Percentiles rank a stretch among this genome's conserved stretches.
These are phyloP conservation scores for Pomphorhynchus laevis DNA, from an alignment of 1,140 invertebrate genomes.

Conservation along the genomic window DNA sequence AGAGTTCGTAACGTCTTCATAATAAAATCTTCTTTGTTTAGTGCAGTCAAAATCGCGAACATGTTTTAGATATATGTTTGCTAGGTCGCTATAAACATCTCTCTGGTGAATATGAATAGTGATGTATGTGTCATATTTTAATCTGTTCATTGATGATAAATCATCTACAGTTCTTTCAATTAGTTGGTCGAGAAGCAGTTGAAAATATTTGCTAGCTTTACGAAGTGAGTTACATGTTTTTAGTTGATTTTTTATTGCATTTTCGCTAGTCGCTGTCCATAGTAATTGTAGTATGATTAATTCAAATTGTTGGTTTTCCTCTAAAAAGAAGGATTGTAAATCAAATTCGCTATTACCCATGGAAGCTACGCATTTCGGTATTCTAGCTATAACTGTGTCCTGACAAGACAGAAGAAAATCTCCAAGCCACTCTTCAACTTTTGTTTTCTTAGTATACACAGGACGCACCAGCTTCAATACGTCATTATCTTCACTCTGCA, in stretches of 20 bases:
- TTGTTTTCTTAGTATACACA: too few relatives aligned
- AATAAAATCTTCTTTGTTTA: slow-evolving; percentile 76
- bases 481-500: too few relatives aligned
- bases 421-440: slow-evolving; percentile 10
- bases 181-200: slow-evolving; percentile 60
- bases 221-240: slow-evolving; percentile 80
- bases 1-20: slow-evolving; percentile 63
- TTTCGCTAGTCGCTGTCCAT: slow-evolving; percentile 64
- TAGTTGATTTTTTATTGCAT: slow-evolving; percentile 43
- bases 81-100: slow-evolving; percentile 61
- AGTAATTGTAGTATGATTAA: slow-evolving; percentile 72
- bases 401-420: background rate
- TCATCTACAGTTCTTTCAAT: slow-evolving; percentile 77
- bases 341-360: background rate
- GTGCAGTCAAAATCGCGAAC: slow-evolving; percentile 74
- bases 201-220: slow-evolving; percentile 62
- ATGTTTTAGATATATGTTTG: slow-evolving; percentile 22
- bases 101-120: slow-evolving; percentile 84
- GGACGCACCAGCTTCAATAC: too few relatives aligned
- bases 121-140: slow-evolving; percentile 73
- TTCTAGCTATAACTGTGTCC: background rate
- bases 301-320: slow-evolving; percentile 28
- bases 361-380: background rate
- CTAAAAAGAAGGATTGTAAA: background rate
- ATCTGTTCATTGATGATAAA: slow-evolving; percentile 50